Base-by-base conservation (phyloP, 2,888 invertebrate species). In the Calliopum simillimum region DNA sequence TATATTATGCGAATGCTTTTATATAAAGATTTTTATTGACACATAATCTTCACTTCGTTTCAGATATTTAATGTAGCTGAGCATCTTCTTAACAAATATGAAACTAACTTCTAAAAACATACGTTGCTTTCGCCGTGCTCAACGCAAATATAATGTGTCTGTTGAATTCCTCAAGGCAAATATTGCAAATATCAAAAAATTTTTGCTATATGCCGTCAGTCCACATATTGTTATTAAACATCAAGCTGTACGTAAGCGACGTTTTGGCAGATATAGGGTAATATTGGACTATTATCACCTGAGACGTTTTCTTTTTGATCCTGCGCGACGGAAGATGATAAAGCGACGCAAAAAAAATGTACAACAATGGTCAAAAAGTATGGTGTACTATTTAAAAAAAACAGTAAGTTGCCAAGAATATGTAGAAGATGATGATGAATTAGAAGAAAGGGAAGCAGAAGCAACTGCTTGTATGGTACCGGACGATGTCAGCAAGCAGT, bases 141-240 rank as follows among this genome's bases (percentile, higher is more conserved):
- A 79, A 53, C 78, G 79, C 2, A 84, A 80, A 72, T 82, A 80
- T 74, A 80, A 82, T 12, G 84, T 85, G 12, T 81, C 83, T 0
- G 25, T 72, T 2, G 69, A 74, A 3, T 83, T 83, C 64, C 71
- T 84, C 3, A 72, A 75, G 1, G 73, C 73, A 3, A 84, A 84
- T 70, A 80, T 81, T 76, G 71, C 59, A 33, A 81, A 81, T 43
- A 80, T 79, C 1, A 76, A 80, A 64, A 79, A 79, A 25, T 84
- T 83, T 33, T 74, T 84, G 6, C 69, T 78, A 61, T 80, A 83
- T 68, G 81, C 83, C 2, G 71, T 81, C 4, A 78, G 70, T 41
- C 81, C 82, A 2, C 82, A 79, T 23, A 78, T 80, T n/a, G 74
- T 83, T 4, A 51, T 84, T 3, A 80, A 81, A 47, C 75, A 67